A percentile compares a stretch with the other conserved stretches of the same genome.
Evolutionary conservation across 2,113 vertebrate genomes (phyloP).

Genomic region (Rhea americana): DNA sequence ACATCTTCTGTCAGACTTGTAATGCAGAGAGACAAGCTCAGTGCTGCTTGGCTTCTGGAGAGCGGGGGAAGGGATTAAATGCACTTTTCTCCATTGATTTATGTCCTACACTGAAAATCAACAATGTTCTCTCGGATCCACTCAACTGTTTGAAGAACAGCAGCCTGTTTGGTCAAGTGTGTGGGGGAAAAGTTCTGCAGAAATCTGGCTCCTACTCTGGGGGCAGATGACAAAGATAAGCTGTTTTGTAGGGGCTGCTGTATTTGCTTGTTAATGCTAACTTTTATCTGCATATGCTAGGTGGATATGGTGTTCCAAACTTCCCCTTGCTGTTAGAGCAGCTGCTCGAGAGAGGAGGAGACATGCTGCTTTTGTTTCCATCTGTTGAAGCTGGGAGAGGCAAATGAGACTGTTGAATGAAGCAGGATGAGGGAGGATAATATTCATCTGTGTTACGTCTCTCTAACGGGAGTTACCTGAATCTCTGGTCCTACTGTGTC

Average conservation of each 20-base stretch:
- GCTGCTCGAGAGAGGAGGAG: not conserved
- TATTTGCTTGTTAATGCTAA: rapidly evolving
- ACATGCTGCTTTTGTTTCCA: not conserved
- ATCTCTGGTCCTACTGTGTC: not conserved
- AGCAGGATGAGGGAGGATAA: not conserved
- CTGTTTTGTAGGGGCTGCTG: not conserved
- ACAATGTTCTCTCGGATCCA: not conserved
- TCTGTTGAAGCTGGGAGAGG: not conserved
- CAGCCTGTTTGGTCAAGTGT: not conserved
- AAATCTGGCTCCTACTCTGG: rapidly evolving
- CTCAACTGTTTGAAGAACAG: not conserved
- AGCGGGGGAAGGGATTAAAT: not conserved
- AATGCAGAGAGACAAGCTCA: constrained; percentile 35
- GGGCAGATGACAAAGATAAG: not conserved
- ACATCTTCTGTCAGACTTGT: not conserved
- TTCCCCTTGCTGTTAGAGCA: not conserved
- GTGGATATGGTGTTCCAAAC: not conserved
- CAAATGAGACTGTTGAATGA: not conserved
- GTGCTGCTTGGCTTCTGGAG: not conserved
- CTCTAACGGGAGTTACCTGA: not conserved
- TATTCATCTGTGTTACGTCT: not conserved
- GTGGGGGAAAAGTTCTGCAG: not conserved
- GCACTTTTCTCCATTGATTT: constrained; percentile 1
- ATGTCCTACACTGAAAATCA: not conserved
- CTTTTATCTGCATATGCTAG: rapidly evolving